Evolutionary conservation across 2,113 vertebrate genomes (phyloP).

Genomic region (Acrocephalus kingi): DNA sequence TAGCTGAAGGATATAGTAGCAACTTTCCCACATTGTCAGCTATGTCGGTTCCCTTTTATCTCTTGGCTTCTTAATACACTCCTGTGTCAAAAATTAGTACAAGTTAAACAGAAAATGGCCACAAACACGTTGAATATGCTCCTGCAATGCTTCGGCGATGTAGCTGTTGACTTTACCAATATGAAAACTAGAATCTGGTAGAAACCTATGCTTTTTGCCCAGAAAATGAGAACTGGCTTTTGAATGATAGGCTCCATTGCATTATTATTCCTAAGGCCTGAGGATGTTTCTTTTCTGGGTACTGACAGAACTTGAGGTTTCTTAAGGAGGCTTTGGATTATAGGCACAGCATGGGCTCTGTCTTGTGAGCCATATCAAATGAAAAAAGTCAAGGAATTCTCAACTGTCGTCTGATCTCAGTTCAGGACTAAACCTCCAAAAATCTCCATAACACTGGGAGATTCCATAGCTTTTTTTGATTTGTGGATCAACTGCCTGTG

Average conservation of each 20-base stretch:
- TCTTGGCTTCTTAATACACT: not conserved
- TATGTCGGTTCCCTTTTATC: not conserved
- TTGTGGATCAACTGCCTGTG: conserved; percentile 59
- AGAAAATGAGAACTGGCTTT: not conserved
- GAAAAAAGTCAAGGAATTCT: conserved; percentile 47
- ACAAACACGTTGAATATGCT: not conserved
- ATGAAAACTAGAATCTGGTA: not conserved
- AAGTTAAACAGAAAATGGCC: not conserved
- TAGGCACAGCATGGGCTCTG: conserved; percentile 10
- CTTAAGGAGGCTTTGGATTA: conserved; percentile 37
- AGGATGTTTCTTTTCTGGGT: conserved; percentile 3
- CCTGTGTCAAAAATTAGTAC: not conserved
- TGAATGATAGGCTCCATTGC: not conserved
- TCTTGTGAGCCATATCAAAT: conserved; percentile 11
- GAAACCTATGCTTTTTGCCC: not conserved
- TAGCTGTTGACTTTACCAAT: not conserved
- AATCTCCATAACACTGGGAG: conserved; percentile 9
- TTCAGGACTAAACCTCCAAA: conserved; percentile 17
- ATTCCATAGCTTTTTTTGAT: conserved; percentile 14
- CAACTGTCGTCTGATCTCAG: not conserved
- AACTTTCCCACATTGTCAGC: not conserved
- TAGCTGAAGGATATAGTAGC: not conserved
- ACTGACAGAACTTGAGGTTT: not conserved
- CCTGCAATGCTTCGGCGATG: not conserved
- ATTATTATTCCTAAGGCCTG: not conserved